Evolutionary conservation across 2,797 vertebrate species (phyloP).

Genomic region (Tarsius wallacei): DNA sequence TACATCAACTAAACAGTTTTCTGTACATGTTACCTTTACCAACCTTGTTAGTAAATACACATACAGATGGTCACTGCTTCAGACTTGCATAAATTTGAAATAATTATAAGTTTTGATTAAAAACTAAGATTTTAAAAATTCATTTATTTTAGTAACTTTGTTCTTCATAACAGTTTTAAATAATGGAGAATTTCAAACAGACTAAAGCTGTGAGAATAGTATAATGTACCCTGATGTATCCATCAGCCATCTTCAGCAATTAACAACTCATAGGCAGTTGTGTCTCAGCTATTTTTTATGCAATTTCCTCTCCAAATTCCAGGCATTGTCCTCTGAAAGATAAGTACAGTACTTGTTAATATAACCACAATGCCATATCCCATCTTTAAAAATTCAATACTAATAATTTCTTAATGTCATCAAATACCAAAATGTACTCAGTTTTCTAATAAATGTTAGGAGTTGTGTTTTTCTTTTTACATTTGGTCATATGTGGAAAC

Average conservation of each 20-base stretch:
- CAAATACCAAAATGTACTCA: slow-evolving; percentile 2
- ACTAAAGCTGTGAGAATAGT: background rate
- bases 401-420: slow-evolving; percentile 54
- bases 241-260: background rate
- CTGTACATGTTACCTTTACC: background rate
- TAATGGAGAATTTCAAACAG: slow-evolving; percentile 36
- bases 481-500: background rate
- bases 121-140: slow-evolving; percentile 33
- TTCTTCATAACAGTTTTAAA: slow-evolving; percentile 54
- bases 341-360: background rate
- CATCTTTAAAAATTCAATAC: slow-evolving; percentile 27
- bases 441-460: slow-evolving; percentile 8
- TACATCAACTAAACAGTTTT: background rate
- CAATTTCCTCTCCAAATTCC: background rate
- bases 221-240: background rate
- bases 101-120: background rate
- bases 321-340: background rate
- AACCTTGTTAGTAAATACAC: background rate
- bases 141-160: slow-evolving; percentile 12
- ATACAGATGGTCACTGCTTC: background rate
- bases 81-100: slow-evolving; percentile 31
- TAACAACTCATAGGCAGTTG: background rate
- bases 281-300: slow-evolving; percentile 15
- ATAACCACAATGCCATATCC: background rate
- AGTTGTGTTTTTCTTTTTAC: slow-evolving; percentile 53